Evolutionary conservation across 2,113 vertebrate species (phyloP), one percentile per base, ranked within the genome.

Genomic region (Callaeas wilsoni): DNA sequence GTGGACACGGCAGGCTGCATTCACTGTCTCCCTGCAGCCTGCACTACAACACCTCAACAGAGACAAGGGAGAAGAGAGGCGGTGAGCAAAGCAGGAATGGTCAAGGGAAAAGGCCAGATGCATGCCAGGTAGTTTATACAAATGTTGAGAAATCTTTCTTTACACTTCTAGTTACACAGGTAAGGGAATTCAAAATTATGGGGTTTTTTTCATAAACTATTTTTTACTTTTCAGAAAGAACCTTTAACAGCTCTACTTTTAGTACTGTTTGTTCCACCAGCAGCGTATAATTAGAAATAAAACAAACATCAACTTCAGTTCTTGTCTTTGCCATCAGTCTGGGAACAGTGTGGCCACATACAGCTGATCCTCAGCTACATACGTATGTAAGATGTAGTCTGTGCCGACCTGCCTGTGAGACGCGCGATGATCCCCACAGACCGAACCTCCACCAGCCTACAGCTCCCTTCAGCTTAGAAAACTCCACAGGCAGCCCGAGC

Each of bases 361-460:
- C 10, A 16, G 4, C 2, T 15, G 5, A 13, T 3, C 68, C 8
- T 33, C 35, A 13, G 13, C 41, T 41, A 41, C 41, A 63, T 4
- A 55, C 3, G 20, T 18, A 13, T 37, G 18, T 25, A 16, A 1
- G 15, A 56, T 56, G 13, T 3, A 19, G 5, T 4, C 63, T 7
- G 16, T 3, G 26, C 26, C 67, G 7, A 1, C 44, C 9, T 4
- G 39, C 6, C 14, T 6, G 57, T 18, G 20, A 18, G 0, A 10
- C 1, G 13, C 1, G 0, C 2, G 3, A 26, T 18, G 29, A 39
- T 9, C 27, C 10, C 35, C 73, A 12, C 27, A 7, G 23, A 33
- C 21, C 9, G 2, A 8, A 21, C 6, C 35, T 7, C 12, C 5
- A 20, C 6, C 3, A 9, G 25, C 60, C 55, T 7, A 3, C n/a